Conservation (phyloP, 2,888 invertebrate genomes). For the Xylophagus ater region DNA sequence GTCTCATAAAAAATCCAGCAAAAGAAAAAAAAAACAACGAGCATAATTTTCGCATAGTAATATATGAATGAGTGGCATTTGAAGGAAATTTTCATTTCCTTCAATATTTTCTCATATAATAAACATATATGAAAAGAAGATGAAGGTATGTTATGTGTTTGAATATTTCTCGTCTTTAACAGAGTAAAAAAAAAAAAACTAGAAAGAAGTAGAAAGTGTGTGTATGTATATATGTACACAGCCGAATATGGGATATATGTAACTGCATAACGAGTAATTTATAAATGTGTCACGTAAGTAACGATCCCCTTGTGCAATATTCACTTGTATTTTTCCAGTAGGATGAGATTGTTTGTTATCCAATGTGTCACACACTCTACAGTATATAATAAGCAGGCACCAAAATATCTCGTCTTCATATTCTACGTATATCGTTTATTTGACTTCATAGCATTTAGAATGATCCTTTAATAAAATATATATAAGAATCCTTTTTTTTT, state of each 20-base stretch:
- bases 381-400: too few species aligned
- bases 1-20: constrained; percentile 11
- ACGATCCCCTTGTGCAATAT: constrained; percentile 21
- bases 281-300: constrained; percentile 24
- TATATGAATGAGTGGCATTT: not conserved
- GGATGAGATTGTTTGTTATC: constrained; percentile 11
- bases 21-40: not conserved
- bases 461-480: too few species aligned
- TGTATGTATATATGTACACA: constrained; percentile 5
- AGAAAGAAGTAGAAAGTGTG: not conserved
- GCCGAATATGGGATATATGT: constrained; percentile 7
- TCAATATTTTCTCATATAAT: too few species aligned
- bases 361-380: constrained; percentile 16
- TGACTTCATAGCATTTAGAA: too few species aligned
- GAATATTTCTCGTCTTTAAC: too few species aligned
- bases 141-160: constrained; percentile 11
- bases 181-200: too few species aligned
- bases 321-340: constrained; percentile 14
- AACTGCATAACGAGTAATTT: constrained; percentile 21
- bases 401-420: too few species aligned
- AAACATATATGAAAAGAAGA: constrained; percentile 1
- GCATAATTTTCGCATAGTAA: not conserved
- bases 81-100: too few species aligned
- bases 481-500: too few species aligned
- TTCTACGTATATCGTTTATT: too few species aligned